phyloP scores from a whole-genome alignment of 1,140 invertebrate genomes.

The Pseudomyrmex sp. region DNA sequence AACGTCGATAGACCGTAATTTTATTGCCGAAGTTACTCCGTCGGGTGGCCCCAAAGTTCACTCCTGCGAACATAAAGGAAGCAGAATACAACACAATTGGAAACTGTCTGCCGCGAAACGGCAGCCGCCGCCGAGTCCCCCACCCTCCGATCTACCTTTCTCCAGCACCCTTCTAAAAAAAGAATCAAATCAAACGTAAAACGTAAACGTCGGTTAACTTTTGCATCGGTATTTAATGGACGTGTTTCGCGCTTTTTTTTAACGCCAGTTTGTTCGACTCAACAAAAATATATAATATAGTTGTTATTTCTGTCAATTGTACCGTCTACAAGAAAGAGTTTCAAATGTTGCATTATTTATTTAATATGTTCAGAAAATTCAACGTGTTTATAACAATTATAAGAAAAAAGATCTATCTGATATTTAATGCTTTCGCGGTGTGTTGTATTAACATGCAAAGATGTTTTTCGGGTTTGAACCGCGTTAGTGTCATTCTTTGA shows the following conservation, averaged over 20 bases:
- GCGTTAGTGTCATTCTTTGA: no score
- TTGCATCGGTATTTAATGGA: slow-evolving; percentile 26
- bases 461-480: no score
- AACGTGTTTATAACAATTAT: neutral
- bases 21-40: slow-evolving; percentile 67
- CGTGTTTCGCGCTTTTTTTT: slow-evolving; percentile 12
- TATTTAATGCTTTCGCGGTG: no score
- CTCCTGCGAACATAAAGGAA: slow-evolving; percentile 52
- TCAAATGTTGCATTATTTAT: neutral
- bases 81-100: slow-evolving; percentile 54
- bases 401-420: neutral
- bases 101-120: slow-evolving; percentile 50
- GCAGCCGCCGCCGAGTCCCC: slow-evolving; percentile 12
- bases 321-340: neutral
- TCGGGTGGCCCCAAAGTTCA: slow-evolving; percentile 48
- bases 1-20: slow-evolving; percentile 70
- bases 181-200: neutral
- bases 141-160: no score
- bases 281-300: neutral
- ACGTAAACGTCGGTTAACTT: slow-evolving; percentile 51
- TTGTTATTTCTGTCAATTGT: slow-evolving; percentile 7
- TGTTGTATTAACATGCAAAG: no score
- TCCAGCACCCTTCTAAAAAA: neutral
- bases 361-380: slow-evolving; percentile 4
- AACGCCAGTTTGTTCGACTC: neutral